Base-by-base conservation (phyloP, 2,797 vertebrate species). In the Pelobates cultripes region DNA sequence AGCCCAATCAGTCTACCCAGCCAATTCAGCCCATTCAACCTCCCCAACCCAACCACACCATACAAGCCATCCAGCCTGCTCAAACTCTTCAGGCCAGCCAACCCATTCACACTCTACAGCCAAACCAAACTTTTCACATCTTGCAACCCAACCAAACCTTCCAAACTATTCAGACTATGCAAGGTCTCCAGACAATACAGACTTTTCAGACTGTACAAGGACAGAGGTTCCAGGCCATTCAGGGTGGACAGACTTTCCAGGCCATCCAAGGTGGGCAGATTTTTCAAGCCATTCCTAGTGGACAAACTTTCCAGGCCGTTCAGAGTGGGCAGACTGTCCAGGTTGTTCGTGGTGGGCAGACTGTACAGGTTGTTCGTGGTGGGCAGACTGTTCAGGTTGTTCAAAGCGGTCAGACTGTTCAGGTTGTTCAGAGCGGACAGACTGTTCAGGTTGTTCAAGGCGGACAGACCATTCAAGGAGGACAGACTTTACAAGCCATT, bases 71-170 rank as follows among this genome's bases (percentile, higher is more conserved):
- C 12, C 78, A 80, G 47, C 42, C 61, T 9, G 51, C 75, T 7
- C 80, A 82, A 7, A 9, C 44, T 9, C n/a, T 82, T 66, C 80
- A 76, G 13, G 10, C 91, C 40, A 14, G 17, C 40, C 71, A 73
- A 45, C 64, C 78, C 3, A 73, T 80, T 40, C 78, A 80, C 15
- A n/a, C 61, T 2, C 66, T 80, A n/a, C 80, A 80, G 12, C 47
- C 64, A 13, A 43, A 9, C 57, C 80, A 81, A 17, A 51, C 73
- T 8, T 47, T 76, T 14, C 80, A 60, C 17, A 73, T 45, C 28
- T 3, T 73, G 9, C 71, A 73, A 40, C 51, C 71, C 9, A 68
- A 57, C 74, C 79, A 81, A n/a, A 75, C 73, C 43, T 75, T 75
- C 51, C 79, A 81, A 28, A 9, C 79, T 4, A 69, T 75, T 40